Evolutionary conservation across 2,888 invertebrate species (phyloP).

Genomic region (Ectemnius continuus): DNA sequence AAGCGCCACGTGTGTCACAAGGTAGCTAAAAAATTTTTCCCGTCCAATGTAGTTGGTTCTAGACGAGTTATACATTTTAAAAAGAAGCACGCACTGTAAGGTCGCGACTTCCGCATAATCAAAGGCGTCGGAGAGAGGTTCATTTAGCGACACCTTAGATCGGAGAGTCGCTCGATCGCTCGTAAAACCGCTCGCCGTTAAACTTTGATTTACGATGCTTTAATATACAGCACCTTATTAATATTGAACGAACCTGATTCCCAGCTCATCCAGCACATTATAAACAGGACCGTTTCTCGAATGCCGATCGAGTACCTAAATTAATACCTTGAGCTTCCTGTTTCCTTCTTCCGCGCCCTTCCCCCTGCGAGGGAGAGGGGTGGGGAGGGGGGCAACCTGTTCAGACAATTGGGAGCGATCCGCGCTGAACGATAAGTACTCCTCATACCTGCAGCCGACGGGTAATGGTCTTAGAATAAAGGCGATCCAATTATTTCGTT

Average conservation of each 20-base stretch:
- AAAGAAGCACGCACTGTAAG: not conserved
- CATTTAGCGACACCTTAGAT: slow-evolving; percentile 1
- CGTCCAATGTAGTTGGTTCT: not conserved
- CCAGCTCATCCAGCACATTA: slow-evolving; percentile 4
- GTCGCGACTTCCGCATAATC: not conserved
- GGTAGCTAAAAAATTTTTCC: not conserved
- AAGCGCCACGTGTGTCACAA: not conserved
- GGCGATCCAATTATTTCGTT: slow-evolving; percentile 57
- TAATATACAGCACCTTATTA: slow-evolving; percentile 1
- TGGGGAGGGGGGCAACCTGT: slow-evolving; percentile 29
- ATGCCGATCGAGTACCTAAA: slow-evolving; percentile 30
- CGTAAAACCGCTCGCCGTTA: not conserved
- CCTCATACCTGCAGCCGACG: slow-evolving; percentile 22
- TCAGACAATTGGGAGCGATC: slow-evolving; percentile 51
- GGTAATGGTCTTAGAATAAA: slow-evolving; percentile 47
- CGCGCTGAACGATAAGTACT: slow-evolving; percentile 46
- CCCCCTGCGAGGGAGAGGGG: not conserved
- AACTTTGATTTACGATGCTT: not conserved
- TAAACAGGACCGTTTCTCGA: slow-evolving; percentile 37
- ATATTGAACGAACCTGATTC: not conserved
- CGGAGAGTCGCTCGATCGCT: not conserved
- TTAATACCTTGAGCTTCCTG: slow-evolving; percentile 34
- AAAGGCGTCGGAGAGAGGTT: not conserved
- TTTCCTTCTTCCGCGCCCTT: slow-evolving; percentile 20
- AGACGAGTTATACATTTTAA: not conserved